Base-by-base conservation (phyloP, 1,140 invertebrate species). In the Pseudomyrmex cubaensis region DNA sequence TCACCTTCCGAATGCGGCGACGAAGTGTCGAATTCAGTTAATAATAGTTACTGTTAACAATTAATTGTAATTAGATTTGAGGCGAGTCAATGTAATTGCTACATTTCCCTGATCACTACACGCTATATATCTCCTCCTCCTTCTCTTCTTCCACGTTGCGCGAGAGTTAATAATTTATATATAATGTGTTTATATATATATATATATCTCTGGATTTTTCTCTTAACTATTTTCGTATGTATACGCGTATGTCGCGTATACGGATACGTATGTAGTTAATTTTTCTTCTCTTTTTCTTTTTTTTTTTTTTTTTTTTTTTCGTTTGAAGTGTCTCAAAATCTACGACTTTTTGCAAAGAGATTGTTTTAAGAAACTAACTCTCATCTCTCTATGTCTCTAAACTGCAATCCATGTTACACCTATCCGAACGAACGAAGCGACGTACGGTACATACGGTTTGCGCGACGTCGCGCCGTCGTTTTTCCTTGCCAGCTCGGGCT, bases 21-120 rank as follows among this genome's bases (percentile, higher is more conserved):
- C 87, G 82, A 25, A 85, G 90, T 90, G 90, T 91, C 89, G 80
- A 91, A 91, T 90, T 92, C 84, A 89, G 89, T 89, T 25, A 25
- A 25, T 87, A 52, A 89, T 88, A 85, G 80, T 88, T 90, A 90
- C 76, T 82, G 84, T 25, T 88, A 88, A 88, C 76, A 89, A 87
- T 25, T 86, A 89, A 62, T 91, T 82, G 87, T 87, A 89, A 59
- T 90, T 91, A 89, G 90, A 87, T 89, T 92, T 86, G 89, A 92
- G 90, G 90, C 91, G 89, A 91, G 86, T 90, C 89, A 89, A 93
- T 91, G 88, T 90, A 93, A 93, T 93, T 93, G 91, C 90, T 92
- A 90, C 88, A 78, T 22, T 90, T 92, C 88, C 89, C 89, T 92
- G 89, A 91, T 92, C 82, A 83, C 88, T 87, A 90, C 72, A 90